phyloP scores from a whole-genome alignment of 1,140 invertebrate genomes.

The Armadillidium nasatum region DNA sequence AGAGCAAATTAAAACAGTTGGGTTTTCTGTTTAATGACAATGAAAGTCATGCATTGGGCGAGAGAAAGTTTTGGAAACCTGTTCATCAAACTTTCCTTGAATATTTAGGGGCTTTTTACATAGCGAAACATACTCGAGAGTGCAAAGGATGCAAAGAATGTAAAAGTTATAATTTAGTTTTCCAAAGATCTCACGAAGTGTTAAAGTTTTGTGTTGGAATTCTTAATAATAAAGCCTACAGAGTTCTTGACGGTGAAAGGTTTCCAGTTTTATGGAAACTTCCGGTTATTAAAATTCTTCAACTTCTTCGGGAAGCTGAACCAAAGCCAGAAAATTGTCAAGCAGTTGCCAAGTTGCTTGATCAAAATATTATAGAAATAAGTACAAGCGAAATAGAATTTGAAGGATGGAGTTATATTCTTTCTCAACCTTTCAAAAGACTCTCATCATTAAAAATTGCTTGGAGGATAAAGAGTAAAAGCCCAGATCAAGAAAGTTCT shows the following conservation, averaged over 20 bases:
- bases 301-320: constrained; percentile 35
- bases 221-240: constrained; percentile 31
- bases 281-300: constrained; percentile 34
- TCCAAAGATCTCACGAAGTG: constrained; percentile 33
- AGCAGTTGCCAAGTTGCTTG: constrained; percentile 35
- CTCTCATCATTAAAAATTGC: constrained; percentile 37
- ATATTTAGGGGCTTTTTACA: constrained; percentile 39
- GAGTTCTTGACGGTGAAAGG: constrained; percentile 27
- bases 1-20: constrained; percentile 31
- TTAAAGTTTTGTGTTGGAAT: constrained; percentile 40
- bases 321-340: constrained; percentile 32
- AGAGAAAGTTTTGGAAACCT: constrained; percentile 40
- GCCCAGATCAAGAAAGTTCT: constrained; percentile 43
- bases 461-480: constrained; percentile 41
- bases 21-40: constrained; percentile 40
- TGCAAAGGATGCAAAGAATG: constrained; percentile 27
- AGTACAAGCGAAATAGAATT: constrained; percentile 40
- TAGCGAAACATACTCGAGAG: constrained; percentile 33
- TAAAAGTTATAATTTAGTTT: constrained; percentile 29
- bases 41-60: constrained; percentile 33
- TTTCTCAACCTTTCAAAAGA: constrained; percentile 33
- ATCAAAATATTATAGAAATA: constrained; percentile 29
- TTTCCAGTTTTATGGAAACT: constrained; percentile 31
- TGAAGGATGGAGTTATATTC: constrained; percentile 38
- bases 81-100: constrained; percentile 43